Conservation (phyloP, 1,140 invertebrate species). For the Drosophila albomicans region DNA sequence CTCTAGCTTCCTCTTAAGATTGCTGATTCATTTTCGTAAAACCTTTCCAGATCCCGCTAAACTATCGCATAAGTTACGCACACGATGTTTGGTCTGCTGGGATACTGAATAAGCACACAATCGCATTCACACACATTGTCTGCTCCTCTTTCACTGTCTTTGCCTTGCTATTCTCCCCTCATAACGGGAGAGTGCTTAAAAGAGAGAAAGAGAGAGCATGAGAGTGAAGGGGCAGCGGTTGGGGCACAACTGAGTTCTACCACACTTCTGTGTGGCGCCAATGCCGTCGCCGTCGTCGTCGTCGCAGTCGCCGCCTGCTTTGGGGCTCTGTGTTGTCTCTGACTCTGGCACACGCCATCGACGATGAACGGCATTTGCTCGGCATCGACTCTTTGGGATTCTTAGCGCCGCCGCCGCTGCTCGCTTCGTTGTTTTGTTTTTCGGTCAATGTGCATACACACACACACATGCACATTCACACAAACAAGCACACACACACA, state of each 20-base stretch:
- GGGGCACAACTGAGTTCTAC: background rate
- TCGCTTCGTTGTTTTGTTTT: slow-evolving; percentile 45
- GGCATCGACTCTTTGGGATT: slow-evolving; percentile 46
- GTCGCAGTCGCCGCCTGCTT: slow-evolving; percentile 4
- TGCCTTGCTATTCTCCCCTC: slow-evolving; percentile 18
- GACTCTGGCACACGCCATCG: slow-evolving; percentile 31
- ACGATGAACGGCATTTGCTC: slow-evolving; percentile 23
- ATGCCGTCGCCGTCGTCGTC: background rate
- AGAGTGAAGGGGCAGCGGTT: background rate
- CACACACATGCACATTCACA: slow-evolving; percentile 37
- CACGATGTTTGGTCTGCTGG: background rate
- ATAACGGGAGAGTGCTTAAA: background rate
- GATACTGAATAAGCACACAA: background rate
- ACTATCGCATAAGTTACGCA: background rate
- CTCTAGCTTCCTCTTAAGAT: too few relatives aligned
- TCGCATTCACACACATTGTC: background rate
- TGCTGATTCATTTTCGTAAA: too few relatives aligned
- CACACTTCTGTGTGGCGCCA: slow-evolving; percentile 25
- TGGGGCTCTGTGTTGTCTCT: background rate
- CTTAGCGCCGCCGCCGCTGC: slow-evolving; percentile 72
- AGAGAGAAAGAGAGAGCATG: background rate
- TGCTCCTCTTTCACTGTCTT: slow-evolving; percentile 1
- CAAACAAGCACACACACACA: slow-evolving; percentile 35
- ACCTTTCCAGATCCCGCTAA: too few relatives aligned
- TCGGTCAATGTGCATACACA: slow-evolving; percentile 22